Base-by-base conservation (phyloP, 2,888 invertebrate genomes). In the Diloba caeruleocephala region DNA sequence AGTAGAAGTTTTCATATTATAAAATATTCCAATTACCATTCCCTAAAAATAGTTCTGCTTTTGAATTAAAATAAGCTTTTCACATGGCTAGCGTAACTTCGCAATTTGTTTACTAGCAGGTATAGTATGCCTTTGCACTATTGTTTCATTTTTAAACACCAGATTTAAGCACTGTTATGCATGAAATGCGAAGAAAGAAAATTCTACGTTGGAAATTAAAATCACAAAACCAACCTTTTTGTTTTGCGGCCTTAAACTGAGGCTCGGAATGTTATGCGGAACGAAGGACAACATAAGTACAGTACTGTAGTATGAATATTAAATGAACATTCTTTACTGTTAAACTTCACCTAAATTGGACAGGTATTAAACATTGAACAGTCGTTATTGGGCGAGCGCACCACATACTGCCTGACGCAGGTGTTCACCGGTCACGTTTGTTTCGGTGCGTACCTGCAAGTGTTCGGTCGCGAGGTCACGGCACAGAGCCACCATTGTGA, bases 131-230 rank as follows among this genome's bases (percentile, higher is more conserved):
- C 28, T 41, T 26, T 31, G 9, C 5, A 0, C 31, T 15, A 5
- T 42, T 46, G 26, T 53, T 68, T 42, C 28, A 43, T 41, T 28
- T 71, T 62, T 8, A 19, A 32, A 48, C 48, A 38, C 25, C 46
- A 54, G 39, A 49, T 52, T 57, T 54, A 33, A 54, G 29, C 29
- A 31, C 37, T 51, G 57, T 33, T 56, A 58, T 61, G 54, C 43
- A 49, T 43, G 44, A 65, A 70, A 70, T 65, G 53, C 37, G 43
- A 45, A 53, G 34, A 61, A 73, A 41, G 36, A 48, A 62, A 73
- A 65, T 69, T 57, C 57, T 37, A 13, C 28, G 61, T 34, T 53
- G 39, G 39, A 65, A 61, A 65, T 70, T 73, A 65, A 65, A 70
- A 73, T 65, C 51, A 58, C 51, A 39, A 39, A 61, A 64, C 15